phyloP scores from a whole-genome alignment of 2,888 invertebrate genomes.

The Apomyelois bistriatella region DNA sequence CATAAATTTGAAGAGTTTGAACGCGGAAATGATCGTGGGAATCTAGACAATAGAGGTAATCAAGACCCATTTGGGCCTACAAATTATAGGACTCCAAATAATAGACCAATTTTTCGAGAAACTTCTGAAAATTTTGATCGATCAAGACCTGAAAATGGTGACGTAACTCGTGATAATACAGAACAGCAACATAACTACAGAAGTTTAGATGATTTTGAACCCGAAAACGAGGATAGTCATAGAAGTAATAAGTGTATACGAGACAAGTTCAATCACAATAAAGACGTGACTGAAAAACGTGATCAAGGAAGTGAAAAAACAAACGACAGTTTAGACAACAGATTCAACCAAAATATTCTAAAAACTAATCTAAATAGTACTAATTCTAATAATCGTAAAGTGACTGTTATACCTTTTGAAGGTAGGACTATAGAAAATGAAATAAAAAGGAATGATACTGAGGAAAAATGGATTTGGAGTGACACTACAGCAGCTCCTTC shows the following conservation, averaged over 20 bases:
- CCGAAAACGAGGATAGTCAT: neutral
- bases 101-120: neutral
- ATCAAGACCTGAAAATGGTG: neutral
- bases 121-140: neutral
- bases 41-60: neutral
- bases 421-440: conserved; percentile 19
- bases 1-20: neutral
- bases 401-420: neutral
- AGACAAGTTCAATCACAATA: neutral
- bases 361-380: neutral
- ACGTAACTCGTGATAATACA: neutral
- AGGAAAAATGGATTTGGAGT: conserved; percentile 28
- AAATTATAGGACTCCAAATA: neutral
- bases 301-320: neutral
- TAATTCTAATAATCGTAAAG: neutral
- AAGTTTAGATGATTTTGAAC: neutral
- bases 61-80: neutral
- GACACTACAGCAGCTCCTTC: neutral
- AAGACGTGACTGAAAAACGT: neutral
- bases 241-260: neutral
- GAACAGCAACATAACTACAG: neutral
- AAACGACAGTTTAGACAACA: neutral
- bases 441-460: conserved; percentile 16
- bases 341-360: neutral
- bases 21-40: neutral